Base-by-base conservation (phyloP, 2,113 vertebrate species). In the Micronisus gabar region DNA sequence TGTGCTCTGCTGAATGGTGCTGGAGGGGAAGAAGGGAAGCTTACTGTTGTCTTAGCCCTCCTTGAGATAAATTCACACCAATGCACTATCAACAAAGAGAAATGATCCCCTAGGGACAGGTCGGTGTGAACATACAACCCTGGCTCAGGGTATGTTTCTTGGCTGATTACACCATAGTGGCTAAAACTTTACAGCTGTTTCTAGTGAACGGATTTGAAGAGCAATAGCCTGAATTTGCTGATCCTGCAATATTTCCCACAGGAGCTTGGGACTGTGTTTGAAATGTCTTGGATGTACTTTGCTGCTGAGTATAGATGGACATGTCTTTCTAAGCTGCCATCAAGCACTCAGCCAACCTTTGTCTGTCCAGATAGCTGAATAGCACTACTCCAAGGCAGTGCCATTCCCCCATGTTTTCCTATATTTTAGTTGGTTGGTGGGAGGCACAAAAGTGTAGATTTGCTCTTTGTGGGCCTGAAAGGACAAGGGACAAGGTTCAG, bases 61-160 rank as follows among this genome's bases (percentile, higher is more conserved):
- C n/a, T 36, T 72, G 58, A 47, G 36, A 86, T 80, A 68, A 86
- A 88, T 59, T 66, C 40, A 80, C 43, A 63, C 19, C 26, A 56
- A 21, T 21, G 45, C 11, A 26, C 65, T 58, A 30, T 26, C 56
- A 63, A 43, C n/a, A 72, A 72, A 88, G 34, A 61, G 34, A 73
- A 91, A 67, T 4, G 10, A 45, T 70, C 27, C 23, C 16, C 36
- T 41, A 29, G 68, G 47, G 27, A 70, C 50, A 70, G 20, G 45
- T 73, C 0, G 0, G 20, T 71, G 68, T 71, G 73, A 87, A 36
- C 27, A 11, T 13, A 26, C 1, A 79, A 53, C 13, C 11, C 38
- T 70, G 34, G 45, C 59, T 86, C 27, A 56, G 59, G 50, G 5
- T 61, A 13, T 20, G 53, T 58, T 70, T 45, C 55, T 89, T 83